phyloP scores from a whole-genome alignment of 2,797 vertebrate genomes.

The Astyanax mexicanus region DNA sequence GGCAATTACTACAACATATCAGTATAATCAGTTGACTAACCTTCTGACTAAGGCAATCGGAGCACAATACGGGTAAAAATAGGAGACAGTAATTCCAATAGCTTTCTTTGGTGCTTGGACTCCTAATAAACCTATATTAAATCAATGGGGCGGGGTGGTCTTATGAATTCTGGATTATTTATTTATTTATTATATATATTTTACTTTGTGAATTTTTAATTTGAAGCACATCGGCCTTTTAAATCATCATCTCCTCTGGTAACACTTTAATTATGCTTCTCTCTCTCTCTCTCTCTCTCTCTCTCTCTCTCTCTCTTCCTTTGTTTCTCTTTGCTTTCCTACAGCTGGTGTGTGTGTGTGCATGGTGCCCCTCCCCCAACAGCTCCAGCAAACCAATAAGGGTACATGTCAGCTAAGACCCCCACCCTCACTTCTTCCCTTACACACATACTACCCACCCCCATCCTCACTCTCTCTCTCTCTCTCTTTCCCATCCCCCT shows the following conservation, averaged over 20 bases:
- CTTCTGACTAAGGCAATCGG: too few relatives aligned
- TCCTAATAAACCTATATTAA: too few relatives aligned
- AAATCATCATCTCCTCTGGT: slow-evolving; percentile 69
- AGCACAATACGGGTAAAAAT: too few relatives aligned
- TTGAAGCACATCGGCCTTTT: slow-evolving; percentile 44
- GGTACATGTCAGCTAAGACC: slow-evolving; percentile 71
- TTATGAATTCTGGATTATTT: background rate
- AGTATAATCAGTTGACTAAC: too few relatives aligned
- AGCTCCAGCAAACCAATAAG: slow-evolving; percentile 82
- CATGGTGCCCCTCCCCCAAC: slow-evolving; percentile 77
- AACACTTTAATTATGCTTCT: slow-evolving; percentile 79
- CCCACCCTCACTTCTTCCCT: slow-evolving; percentile 47
- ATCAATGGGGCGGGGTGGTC: too few relatives aligned
- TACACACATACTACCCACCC: slow-evolving; percentile 41
- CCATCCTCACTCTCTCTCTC: slow-evolving; percentile 48
- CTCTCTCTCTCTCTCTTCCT: slow-evolving; percentile 45
- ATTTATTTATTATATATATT: slow-evolving; percentile 6
- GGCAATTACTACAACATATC: too few relatives aligned
- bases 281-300: slow-evolving; percentile 47
- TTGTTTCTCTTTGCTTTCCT: slow-evolving; percentile 64
- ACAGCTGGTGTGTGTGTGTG: slow-evolving; percentile 83
- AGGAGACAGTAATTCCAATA: too few relatives aligned
- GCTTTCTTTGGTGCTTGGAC: too few relatives aligned
- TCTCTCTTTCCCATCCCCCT: slow-evolving; percentile 71
- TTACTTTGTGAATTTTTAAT: slow-evolving; percentile 15